phyloP scores from a whole-genome alignment of 2,797 vertebrate species.

The Eleutherodactylus coqui region DNA sequence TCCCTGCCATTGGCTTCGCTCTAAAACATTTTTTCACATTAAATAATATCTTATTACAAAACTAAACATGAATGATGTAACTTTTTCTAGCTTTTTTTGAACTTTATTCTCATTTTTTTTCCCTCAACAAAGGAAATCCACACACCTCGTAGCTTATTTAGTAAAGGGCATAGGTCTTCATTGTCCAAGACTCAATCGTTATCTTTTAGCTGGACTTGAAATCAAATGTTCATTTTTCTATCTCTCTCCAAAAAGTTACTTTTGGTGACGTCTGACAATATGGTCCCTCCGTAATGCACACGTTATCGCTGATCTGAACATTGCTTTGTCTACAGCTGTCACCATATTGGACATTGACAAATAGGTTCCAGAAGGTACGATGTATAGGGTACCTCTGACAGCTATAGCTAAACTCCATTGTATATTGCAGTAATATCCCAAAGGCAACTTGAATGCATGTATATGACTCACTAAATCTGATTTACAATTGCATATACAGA shows the following conservation, averaged over 20 bases:
- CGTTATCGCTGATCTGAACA: slow-evolving; percentile 51
- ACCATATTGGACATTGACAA: slow-evolving; percentile 22
- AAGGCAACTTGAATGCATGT: slow-evolving; percentile 16
- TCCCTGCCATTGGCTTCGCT: too few species aligned
- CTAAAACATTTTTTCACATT: too few species aligned
- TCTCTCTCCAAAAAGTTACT: slow-evolving; percentile 6
- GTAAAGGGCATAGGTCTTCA: neutral
- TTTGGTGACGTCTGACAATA: slow-evolving; percentile 41
- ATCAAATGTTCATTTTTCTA: slow-evolving; percentile 39
- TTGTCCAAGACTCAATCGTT: neutral
- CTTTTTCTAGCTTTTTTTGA: neutral
- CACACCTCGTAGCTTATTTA: neutral
- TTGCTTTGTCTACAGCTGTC: slow-evolving; percentile 44
- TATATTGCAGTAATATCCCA: neutral
- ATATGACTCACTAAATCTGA: slow-evolving; percentile 35
- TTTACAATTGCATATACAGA: slow-evolving; percentile 27
- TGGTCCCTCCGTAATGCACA: slow-evolving; percentile 30
- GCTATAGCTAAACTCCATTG: neutral
- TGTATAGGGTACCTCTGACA: slow-evolving; percentile 26
- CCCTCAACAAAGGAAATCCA: neutral
- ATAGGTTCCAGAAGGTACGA: slow-evolving; percentile 15
- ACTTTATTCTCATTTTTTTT: neutral
- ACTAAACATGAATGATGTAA: neutral
- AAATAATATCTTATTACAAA: too few species aligned
- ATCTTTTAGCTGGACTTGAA: slow-evolving; percentile 14